Evolutionary conservation across 2,113 vertebrate species (phyloP).

Genomic region (Spea multiplicata): DNA sequence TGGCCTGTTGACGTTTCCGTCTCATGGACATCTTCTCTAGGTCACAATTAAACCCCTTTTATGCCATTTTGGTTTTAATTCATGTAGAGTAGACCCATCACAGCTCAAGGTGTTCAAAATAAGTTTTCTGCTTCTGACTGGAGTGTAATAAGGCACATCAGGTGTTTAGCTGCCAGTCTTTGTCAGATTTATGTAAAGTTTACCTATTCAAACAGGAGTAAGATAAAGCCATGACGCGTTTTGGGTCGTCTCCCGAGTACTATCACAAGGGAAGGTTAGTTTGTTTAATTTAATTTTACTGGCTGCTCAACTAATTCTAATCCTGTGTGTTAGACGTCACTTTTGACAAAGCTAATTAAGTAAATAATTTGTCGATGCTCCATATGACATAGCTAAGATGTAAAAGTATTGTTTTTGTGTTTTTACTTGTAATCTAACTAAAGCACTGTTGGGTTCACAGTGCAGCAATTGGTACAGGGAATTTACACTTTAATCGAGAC

Average conservation of each 20-base stretch:
- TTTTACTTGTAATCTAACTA: slow-evolving; percentile 25
- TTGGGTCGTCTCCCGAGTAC: slow-evolving; percentile 4
- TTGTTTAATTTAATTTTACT: slow-evolving; percentile 2
- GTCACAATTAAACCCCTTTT: slow-evolving; percentile 4
- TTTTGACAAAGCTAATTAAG: slow-evolving; percentile 13
- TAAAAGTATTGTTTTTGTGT: slow-evolving; percentile 16
- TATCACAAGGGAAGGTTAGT: not conserved
- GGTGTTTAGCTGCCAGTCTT: slow-evolving; percentile 9
- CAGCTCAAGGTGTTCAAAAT: slow-evolving; percentile 15
- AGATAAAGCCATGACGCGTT: slow-evolving; percentile 12
- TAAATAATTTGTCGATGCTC: slow-evolving; percentile 34
- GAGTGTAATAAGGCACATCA: slow-evolving; percentile 2
- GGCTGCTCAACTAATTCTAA: slow-evolving; percentile 24
- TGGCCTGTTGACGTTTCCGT: slow-evolving; percentile 28
- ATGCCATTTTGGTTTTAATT: slow-evolving; percentile 17
- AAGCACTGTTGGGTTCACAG: slow-evolving; percentile 12
- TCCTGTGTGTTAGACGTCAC: slow-evolving; percentile 28
- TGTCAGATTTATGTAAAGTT: no score
- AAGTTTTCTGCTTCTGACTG: slow-evolving; percentile 21
- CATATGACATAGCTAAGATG: slow-evolving; percentile 8
- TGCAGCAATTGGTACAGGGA: slow-evolving; percentile 26
- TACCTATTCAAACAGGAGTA: not conserved
- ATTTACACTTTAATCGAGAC: slow-evolving; percentile 13
- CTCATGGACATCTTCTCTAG: slow-evolving; percentile 15
- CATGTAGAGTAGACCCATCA: slow-evolving; percentile 16